Conservation (phyloP, 2,113 vertebrate species). For the Macheiramphus alcinus region DNA sequence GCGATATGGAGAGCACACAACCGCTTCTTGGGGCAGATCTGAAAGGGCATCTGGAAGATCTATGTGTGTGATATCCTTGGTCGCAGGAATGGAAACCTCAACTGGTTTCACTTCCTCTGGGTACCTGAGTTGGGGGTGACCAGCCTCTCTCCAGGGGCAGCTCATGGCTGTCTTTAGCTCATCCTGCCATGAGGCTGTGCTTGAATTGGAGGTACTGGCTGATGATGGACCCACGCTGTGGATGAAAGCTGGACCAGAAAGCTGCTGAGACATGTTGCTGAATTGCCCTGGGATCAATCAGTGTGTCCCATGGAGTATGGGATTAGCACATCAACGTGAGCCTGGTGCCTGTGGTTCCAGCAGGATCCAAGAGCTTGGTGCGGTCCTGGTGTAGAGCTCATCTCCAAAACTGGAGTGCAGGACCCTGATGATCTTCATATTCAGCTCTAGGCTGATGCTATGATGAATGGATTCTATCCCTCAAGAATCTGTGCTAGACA, state of each 20-base stretch:
- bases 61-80: background rate
- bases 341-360: background rate
- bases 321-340: background rate
- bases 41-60: background rate
- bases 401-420: background rate
- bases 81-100: background rate
- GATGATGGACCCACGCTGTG: accelerated
- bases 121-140: no score
- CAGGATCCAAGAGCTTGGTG: background rate
- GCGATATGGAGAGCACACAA: accelerated
- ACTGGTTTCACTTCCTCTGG: background rate
- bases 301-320: background rate
- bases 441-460: background rate
- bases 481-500: background rate
- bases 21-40: background rate
- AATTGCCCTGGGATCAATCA: background rate
- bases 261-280: background rate
- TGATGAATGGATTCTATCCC: background rate
- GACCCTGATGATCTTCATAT: background rate
- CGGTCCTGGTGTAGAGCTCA: no score
- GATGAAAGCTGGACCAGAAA: background rate
- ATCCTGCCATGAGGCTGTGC: background rate
- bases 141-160: background rate
- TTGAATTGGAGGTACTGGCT: background rate
- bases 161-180: background rate